Evolutionary conservation across 2,888 invertebrate genomes (phyloP), one percentile per base, ranked within the genome.

Genomic region (Acrobasis suavella): DNA sequence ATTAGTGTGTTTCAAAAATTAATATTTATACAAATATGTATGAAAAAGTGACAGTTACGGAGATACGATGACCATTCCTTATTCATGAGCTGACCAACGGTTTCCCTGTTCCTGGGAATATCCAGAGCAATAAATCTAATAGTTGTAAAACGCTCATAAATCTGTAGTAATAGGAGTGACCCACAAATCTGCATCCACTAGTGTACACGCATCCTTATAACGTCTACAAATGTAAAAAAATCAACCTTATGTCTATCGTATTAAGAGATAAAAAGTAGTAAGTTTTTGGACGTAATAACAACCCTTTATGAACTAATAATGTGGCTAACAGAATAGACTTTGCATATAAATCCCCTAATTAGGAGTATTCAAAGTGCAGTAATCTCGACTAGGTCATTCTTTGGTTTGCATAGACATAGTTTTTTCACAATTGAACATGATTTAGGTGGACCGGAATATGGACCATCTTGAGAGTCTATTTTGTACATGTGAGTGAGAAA

Each of bases 341-440:
- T 91, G 91, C 91, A 92, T 92, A 90, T 88, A 91, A 91, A 92
- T 92, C 90, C 87, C 86, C 91, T 92, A 89, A 92, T 92, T 92
- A 92, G 81, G 72, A 70, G 77, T 67, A 91, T 91, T 91, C 87
- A 90, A 73, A 73, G 76, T 72, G 80, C 73, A 81, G 83, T 91
- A 89, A 89, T 91, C 90, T 87, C 77, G 72, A 81, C 85, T 86
- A 83, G 85, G 77, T 79, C 71, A 77, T 82, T 80, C 75, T 82
- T 76, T 73, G 72, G 85, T 89, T 89, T 85, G 86, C 87, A 90
- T 88, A 82, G 79, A 76, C 76, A 77, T 67, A 69, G 72, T 82
- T 83, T 85, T 80, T 80, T 82, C 75, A 85, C 85, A 85, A 87
- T 89, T 83, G 82, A 74, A 74, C 73, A 74, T 90, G 91, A 91